Conservation (phyloP, 2,797 vertebrate species). For the Malacoraja senta region DNA sequence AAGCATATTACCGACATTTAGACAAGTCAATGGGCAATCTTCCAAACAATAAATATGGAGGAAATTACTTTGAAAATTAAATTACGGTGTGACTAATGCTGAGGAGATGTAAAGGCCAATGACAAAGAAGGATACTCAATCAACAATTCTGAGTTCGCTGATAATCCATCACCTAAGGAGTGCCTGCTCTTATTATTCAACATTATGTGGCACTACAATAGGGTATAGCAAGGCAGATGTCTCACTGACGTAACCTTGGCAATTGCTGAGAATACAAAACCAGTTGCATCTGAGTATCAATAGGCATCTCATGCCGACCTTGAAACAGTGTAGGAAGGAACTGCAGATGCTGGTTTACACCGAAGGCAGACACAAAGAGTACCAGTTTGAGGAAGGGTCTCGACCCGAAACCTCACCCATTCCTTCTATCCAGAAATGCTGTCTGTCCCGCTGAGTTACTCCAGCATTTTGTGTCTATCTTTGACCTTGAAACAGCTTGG, state of each 20-base stretch:
- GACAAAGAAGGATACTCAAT: neutral
- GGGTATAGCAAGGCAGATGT: neutral
- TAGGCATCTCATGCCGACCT: no score
- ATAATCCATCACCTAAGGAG: neutral
- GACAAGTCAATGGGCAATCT: conserved; percentile 11
- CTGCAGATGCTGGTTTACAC: no score
- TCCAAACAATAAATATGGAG: conserved; percentile 9
- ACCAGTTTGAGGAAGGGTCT: no score
- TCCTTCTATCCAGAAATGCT: no score
- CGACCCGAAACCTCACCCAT: no score
- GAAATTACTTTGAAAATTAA: conserved; percentile 29
- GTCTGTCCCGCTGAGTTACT: no score
- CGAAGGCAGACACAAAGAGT: no score
- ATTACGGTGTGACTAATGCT: conserved; percentile 4
- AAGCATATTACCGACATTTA: neutral
- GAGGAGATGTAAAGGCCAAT: neutral
- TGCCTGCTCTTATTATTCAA: neutral
- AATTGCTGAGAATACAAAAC: neutral
- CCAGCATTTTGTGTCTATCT: no score
- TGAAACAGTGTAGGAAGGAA: neutral
- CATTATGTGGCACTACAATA: neutral
- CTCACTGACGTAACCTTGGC: neutral
- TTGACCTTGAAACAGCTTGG: neutral
- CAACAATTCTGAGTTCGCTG: neutral
- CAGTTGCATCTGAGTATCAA: neutral